Base-by-base conservation (phyloP, 64 coral and sea anemone species). In the Montipora efflorescens region DNA sequence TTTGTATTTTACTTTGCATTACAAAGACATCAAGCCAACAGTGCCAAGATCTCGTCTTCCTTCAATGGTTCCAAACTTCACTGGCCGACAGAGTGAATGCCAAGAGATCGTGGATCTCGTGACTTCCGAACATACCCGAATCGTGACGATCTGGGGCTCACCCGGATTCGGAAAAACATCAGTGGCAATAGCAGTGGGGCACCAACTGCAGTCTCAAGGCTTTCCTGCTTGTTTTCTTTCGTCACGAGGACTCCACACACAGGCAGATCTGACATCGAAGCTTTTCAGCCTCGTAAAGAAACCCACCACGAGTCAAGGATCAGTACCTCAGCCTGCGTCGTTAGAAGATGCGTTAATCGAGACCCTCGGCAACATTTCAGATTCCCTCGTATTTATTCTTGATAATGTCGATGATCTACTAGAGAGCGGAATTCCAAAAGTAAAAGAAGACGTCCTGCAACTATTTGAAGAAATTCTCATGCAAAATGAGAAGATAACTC, bases 111-210 rank as follows among this genome's bases (percentile, higher is more conserved):
- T n/a, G 14, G 45, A 67, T n/a, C 67, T 5, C 16, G 21, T 83
- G 7, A 50, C 69, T 22, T 59, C 50, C 55, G 8, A 49, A 61
- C 59, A 67, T 7, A 83, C 51, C 23, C 79, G 67, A 47, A 15
- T 91, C 2, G 50, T 84, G 23, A 57, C 79, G 48, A 91, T 91
- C 46, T 91, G 89, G 89, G 89, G 89, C 5, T 83, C 90, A 16
- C 68, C 80, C 1, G 91, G 91, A 15, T 93, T 93, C 43, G 91
- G 91, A 19, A 92, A 92, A 86, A 92, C 91, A 1, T 59, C 81
- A 1, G 74, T 93, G 61, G 87, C 93, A 47, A 75, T 49, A 12
- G 67, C 23, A 9, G 93, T 76, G 5, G 93, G 87, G 2, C 87
- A 94, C 15, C 4, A 22, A 15, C 78, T 94, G 58, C 67, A 77